Conservation (phyloP, 2,113 vertebrate species). For the Hypomesus transpacificus region DNA sequence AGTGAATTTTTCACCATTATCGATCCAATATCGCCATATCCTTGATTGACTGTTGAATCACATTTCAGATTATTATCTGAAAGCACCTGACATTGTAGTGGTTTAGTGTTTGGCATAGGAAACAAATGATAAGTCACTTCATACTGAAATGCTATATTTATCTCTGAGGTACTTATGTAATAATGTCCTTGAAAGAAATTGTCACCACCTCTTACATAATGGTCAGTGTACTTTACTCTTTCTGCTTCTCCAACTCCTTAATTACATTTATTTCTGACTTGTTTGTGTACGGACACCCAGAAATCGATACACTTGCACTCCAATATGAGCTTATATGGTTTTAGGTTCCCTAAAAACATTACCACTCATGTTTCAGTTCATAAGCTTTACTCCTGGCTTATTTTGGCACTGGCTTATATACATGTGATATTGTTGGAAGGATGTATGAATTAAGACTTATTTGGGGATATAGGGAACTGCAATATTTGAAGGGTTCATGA, state of each 20-base stretch:
- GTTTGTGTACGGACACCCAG: slow-evolving; percentile 17
- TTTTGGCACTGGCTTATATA: no score
- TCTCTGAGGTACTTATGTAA: no score
- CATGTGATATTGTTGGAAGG: no score
- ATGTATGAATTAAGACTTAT: no score
- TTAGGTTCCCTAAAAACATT: slow-evolving; percentile 6
- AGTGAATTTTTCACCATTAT: slow-evolving; percentile 34
- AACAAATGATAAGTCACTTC: slow-evolving; percentile 1
- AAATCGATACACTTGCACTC: slow-evolving; percentile 31
- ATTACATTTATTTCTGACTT: slow-evolving; percentile 25
- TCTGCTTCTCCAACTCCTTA: slow-evolving; percentile 13
- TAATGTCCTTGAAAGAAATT: not conserved
- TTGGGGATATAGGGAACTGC: no score
- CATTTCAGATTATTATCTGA: slow-evolving; percentile 48
- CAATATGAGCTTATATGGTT: slow-evolving; percentile 22
- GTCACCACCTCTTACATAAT: slow-evolving; percentile 17
- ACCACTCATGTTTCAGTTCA: not conserved
- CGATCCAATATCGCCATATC: slow-evolving; percentile 49
- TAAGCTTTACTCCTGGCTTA: not conserved
- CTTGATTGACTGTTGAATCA: slow-evolving; percentile 38
- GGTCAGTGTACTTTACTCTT: slow-evolving; percentile 6
- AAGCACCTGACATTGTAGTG: slow-evolving; percentile 29
- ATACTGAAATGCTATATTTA: no score
- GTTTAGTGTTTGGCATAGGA: slow-evolving; percentile 7
- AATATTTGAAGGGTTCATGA: no score